Evolutionary conservation across 2,113 vertebrate species (phyloP), one percentile per base, ranked within the genome.

Genomic region (Panthera leo): DNA sequence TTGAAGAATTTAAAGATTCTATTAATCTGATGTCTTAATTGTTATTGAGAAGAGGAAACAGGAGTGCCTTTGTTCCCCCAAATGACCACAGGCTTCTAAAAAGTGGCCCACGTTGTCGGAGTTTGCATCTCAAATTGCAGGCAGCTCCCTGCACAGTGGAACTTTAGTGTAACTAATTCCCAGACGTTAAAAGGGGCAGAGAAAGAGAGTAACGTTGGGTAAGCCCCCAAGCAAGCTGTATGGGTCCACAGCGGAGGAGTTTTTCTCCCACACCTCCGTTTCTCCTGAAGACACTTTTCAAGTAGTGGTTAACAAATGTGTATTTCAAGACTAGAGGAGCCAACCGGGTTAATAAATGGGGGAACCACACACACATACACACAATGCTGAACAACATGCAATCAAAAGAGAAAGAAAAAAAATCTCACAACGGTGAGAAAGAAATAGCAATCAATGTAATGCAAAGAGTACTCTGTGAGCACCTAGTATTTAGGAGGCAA

Each of bases 11-110:
- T 97, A 98, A 98, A 98, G 96, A 97, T 98, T 98, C 98, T 98
- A 98, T 98, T 98, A 97, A 98, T 98, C 98, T 96, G 91, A 97
- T 98, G 98, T 97, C 93, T 98, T 98, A 97, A 98, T 98, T 99
- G 98, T 96, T 97, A 97, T 61, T 89, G 91, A 98, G 98, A 97
- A 98, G 97, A 98, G 91, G 92, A 97, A 98, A 98, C 97, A 99
- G 91, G 79, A 94, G 34, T 84, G 93, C 63, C 96, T 98, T 98
- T 98, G 98, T 99, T 97, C 96, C 15, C 16, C 39, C 12, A 4
- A 76, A 87, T 89, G 96, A 95, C 85, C 82, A 95, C 88, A 86
- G 94, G 92, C 96, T 80, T 96, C 96, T 87, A 53, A 97, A 95
- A 97, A 98, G 96, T 98, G 94, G 96, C 36, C 5, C 96, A 94